Conservation (phyloP, 2,888 invertebrate species). For the Cyrtodaria siliqua region DNA sequence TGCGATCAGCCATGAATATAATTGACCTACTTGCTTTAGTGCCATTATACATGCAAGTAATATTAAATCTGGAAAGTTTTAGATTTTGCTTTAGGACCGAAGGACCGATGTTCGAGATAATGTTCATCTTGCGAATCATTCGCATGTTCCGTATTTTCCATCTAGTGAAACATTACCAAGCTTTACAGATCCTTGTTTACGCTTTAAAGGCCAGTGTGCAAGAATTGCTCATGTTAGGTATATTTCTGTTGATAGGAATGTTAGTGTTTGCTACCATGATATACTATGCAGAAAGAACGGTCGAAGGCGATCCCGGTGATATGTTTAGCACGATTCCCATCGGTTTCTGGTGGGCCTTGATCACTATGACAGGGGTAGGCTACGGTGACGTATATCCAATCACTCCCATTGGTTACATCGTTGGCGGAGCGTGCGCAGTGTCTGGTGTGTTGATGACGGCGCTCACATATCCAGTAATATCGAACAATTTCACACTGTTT, state of each 20-base stretch:
- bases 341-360: constrained; percentile 86
- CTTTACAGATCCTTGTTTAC: constrained; percentile 86
- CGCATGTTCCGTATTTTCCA: constrained; percentile 87
- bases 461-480: constrained; percentile 84
- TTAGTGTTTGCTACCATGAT: constrained; percentile 85
- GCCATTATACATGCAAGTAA: constrained; percentile 84
- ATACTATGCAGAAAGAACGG: constrained; percentile 85
- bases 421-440: constrained; percentile 83
- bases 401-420: constrained; percentile 80
- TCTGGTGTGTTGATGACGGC: constrained; percentile 84
- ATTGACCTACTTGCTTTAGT: constrained; percentile 84
- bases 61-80: constrained; percentile 78
- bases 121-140: constrained; percentile 86
- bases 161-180: constrained; percentile 86
- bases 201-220: constrained; percentile 86
- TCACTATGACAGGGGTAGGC: constrained; percentile 85
- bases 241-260: constrained; percentile 85
- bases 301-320: constrained; percentile 70
- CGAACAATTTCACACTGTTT: constrained; percentile 85
- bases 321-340: constrained; percentile 85
- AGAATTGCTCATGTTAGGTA: constrained; percentile 84
- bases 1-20: constrained; percentile 82
- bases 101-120: constrained; percentile 82
- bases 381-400: constrained; percentile 84
- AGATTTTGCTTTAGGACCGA: constrained; percentile 82